These are phyloP conservation scores for Yponomeuta sedellus DNA, from an alignment of 2,888 invertebrate genomes.

Conservation along the genomic window DNA sequence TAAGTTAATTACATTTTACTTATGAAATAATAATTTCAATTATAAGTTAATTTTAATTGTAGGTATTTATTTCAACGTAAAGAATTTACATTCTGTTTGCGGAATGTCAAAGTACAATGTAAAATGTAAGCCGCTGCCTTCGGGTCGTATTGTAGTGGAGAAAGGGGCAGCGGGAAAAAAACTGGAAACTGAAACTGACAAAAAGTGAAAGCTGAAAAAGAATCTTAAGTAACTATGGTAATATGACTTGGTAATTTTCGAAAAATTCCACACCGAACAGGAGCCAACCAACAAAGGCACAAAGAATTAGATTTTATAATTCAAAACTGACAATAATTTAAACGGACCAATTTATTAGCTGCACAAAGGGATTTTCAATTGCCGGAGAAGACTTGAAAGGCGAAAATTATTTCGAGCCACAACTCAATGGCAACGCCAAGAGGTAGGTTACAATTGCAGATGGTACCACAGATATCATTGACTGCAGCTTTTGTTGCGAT, in stretches of 20 bases:
- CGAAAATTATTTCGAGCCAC: slow-evolving; percentile 32
- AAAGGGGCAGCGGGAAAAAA: no score
- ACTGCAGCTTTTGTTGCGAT: slow-evolving; percentile 1
- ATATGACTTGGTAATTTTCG: not conserved
- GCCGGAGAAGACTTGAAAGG: slow-evolving; percentile 24
- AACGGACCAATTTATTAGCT: slow-evolving; percentile 20
- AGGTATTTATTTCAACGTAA: no score
- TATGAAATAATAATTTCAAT: no score
- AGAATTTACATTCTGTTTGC: no score
- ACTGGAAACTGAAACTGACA: no score
- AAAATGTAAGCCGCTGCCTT: no score
- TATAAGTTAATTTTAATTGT: no score
- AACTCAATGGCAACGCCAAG: slow-evolving; percentile 37
- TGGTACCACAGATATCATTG: slow-evolving; percentile 10
- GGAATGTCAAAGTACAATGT: no score
- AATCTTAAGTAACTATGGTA: no score
- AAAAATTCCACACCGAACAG: not conserved
- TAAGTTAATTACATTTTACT: no score
- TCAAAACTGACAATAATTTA: slow-evolving; percentile 10
- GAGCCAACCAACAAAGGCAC: not conserved
- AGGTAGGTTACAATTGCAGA: slow-evolving; percentile 20
- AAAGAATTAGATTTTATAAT: not conserved
- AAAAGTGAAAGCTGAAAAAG: no score
- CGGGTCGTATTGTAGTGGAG: no score
- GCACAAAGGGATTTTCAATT: slow-evolving; percentile 28